Base-by-base conservation (phyloP, 92 coral and sea anemone genomes). In the Zoanthus solanderi region DNA sequence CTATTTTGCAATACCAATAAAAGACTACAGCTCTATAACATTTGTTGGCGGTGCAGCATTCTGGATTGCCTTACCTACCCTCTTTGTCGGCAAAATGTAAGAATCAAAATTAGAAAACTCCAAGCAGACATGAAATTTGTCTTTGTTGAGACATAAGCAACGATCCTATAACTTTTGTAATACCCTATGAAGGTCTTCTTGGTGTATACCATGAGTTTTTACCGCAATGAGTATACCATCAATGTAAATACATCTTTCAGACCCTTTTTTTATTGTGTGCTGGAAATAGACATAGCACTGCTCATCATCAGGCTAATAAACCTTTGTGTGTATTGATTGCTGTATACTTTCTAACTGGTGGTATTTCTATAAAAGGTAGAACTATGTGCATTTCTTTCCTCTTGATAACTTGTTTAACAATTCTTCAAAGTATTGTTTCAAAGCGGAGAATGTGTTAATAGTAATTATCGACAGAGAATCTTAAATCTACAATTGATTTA, bases 371-470 rank as follows among this genome's bases (percentile, higher is more conserved):
- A 69, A 84, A 6, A 84, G 80, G 44, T 84, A 80, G 4, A 84
- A 28, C 7, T 72, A 18, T 18, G 34, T 66, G 54, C 73, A 90
- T 80, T 37, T 85, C 61, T 76, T 89, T 45, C 86, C 92, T 15
- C 88, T 84, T 6, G 89, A 54, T 78, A 92, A 53, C 28, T 87
- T 72, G 58, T 78, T 79, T 45, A 37, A 37, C 42, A 37, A 52
- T 47, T 91, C 92, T 82, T 91, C 85, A 63, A 91, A 92, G 84
- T 84, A 69, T 30, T 92, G 92, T 29, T 90, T 91, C 5, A 90
- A 52, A 37, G 30, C 67, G 37, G 95, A 79, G 30, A 53, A 69
- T 44, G 79, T 58, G 89, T 90, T 90, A 16, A 90, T 87, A 42
- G 87, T 83, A 15, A 79, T 88, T 8, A 90, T 87, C 4, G 87